Base-by-base conservation (phyloP, 2,797 vertebrate genomes). In the Syngnathus acus region DNA sequence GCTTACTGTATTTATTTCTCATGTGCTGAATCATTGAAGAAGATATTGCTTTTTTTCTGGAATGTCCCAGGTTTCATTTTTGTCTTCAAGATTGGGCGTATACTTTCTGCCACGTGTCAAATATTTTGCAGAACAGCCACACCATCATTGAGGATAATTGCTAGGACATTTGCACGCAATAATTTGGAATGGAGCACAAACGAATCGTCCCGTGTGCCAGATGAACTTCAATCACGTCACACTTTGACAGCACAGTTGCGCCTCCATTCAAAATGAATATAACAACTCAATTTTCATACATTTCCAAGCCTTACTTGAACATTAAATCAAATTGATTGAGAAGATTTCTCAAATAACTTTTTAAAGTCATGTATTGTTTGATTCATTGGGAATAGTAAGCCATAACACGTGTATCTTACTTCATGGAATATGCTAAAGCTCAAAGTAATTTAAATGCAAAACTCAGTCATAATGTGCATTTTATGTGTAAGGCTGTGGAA, bases 1-100 rank as follows among this genome's bases (percentile, higher is more conserved):
- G 64, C 62, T 62, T 32, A 47, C 63, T 77, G 78, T 68, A 71
- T 82, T 80, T 74, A 79, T 45, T 54, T 72, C 72, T 64, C 65
- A 63, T 78, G 71, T 70, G 59, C 78, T 88, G 69, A 86, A 88
- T 86, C 78, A 85, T 83, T 81, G 62, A 87, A 69, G 58, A 50
- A 23, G 51, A 65, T 42, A 64, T 78, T 81, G 75, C 26, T 80
- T 73, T 65, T 71, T 70, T 81, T 78, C 66, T 67, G 69, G 63
- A 47, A 57, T 60, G 65, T 65, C 65, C 58, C 26, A 0, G 64
- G 58, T 66, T 73, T 83, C 73, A 78, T 78, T 72, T 73, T 76
- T 70, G 74, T 68, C 70, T 72, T 38, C 45, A 54, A 62, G 43
- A 17, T 17, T 6, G 14, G 26, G 26, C 8, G 17, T 9, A 48